Conservation (phyloP, 1,140 invertebrate genomes). For the Cyclargus thomasi region DNA sequence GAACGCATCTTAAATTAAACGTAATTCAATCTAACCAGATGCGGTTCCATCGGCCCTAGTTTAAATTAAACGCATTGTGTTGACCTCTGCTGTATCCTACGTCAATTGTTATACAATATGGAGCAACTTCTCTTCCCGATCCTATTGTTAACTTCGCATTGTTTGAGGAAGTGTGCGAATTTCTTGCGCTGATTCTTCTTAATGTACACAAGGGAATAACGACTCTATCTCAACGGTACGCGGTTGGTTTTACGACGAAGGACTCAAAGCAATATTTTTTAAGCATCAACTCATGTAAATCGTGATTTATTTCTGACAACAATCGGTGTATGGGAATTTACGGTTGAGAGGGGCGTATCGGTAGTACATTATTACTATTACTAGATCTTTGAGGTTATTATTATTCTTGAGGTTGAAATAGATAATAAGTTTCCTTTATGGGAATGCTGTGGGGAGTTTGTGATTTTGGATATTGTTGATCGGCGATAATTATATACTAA, state of each 20-base stretch:
- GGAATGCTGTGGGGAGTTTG: too few species aligned
- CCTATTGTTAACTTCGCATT: constrained; percentile 45
- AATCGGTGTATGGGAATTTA: constrained; percentile 66
- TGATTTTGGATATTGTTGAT: too few species aligned
- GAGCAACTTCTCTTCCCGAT: constrained; percentile 43
- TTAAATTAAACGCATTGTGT: constrained; percentile 43
- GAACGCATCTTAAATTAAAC: background rate
- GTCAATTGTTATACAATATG: constrained; percentile 54
- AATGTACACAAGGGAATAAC: background rate
- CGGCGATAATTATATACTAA: too few species aligned
- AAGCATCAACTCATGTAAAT: constrained; percentile 46
- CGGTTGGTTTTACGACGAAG: background rate
- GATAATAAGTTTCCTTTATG: background rate
- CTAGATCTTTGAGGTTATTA: constrained; percentile 6
- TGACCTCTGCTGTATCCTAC: constrained; percentile 1
- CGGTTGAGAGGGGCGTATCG: constrained; percentile 46
- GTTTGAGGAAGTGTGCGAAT: constrained; percentile 66
- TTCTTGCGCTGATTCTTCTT: constrained; percentile 21
- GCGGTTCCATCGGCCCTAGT: constrained; percentile 4
- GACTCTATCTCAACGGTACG: background rate
- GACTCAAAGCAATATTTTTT: constrained; percentile 43
- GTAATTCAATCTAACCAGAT: constrained; percentile 10
- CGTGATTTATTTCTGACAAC: constrained; percentile 69
- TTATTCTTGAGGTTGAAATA: background rate
- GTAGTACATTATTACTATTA: constrained; percentile 29